These are phyloP conservation scores for Manduca sexta DNA, from an alignment of 1,140 invertebrate species.

Conservation along the genomic window DNA sequence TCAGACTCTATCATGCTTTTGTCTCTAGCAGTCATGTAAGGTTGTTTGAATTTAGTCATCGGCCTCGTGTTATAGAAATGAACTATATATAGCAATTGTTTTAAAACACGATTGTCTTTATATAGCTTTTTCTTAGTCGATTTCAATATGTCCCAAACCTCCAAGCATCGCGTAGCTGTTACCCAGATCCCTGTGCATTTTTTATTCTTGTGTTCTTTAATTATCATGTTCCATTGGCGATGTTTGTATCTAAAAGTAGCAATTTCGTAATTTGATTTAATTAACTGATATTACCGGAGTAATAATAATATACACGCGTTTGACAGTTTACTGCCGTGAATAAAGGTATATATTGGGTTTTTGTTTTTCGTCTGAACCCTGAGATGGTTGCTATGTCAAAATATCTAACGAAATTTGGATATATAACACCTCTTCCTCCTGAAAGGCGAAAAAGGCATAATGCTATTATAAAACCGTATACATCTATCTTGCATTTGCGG, in stretches of 20 bases:
- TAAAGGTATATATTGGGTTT: too few species aligned
- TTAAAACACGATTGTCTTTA: conserved; percentile 28
- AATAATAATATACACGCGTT: too few species aligned
- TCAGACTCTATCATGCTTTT: conserved; percentile 36
- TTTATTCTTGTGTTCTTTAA: conserved; percentile 41
- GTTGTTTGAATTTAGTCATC: not conserved
- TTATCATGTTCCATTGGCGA: conserved; percentile 55
- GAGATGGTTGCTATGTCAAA: too few species aligned
- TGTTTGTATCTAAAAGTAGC: conserved; percentile 37
- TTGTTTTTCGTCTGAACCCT: too few species aligned
- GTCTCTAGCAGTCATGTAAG: conserved; percentile 22
- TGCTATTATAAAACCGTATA: too few species aligned
- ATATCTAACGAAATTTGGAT: too few species aligned
- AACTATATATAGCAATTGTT: conserved; percentile 41
- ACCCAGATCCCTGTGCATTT: conserved; percentile 40
- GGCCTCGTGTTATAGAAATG: conserved; percentile 9
- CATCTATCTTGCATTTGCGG: too few species aligned
- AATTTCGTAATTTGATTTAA: too few species aligned
- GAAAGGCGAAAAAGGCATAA: too few species aligned
- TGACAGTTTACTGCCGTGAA: too few species aligned
- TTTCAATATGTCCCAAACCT: conserved; percentile 54
- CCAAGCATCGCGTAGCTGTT: conserved; percentile 34
- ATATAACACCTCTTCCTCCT: too few species aligned
- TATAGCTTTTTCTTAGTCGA: conserved; percentile 33
- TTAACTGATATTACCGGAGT: too few species aligned